These are phyloP conservation scores for Drosophila infuscata DNA, from an alignment of 2,888 invertebrate species.

Conservation along the genomic window DNA sequence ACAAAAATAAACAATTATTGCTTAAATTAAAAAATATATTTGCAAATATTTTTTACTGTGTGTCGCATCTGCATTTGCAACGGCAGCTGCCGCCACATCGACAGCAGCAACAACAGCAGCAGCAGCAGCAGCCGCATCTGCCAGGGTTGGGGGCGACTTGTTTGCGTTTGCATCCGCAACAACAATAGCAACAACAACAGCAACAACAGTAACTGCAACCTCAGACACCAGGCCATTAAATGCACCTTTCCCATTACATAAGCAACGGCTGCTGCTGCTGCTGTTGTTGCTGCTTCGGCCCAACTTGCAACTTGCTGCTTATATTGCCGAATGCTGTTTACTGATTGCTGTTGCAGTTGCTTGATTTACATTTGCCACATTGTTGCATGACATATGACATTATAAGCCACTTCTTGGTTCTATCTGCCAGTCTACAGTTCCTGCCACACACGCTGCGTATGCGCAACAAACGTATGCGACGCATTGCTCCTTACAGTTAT, in stretches of 20 bases:
- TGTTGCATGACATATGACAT: background rate
- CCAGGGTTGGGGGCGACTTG: slow-evolving; percentile 44
- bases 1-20: too few relatives aligned
- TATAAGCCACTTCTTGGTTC: slow-evolving; percentile 1
- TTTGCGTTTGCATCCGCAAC: slow-evolving; percentile 55
- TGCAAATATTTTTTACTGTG: background rate
- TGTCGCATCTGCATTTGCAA: slow-evolving; percentile 40
- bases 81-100: slow-evolving; percentile 10
- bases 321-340: background rate
- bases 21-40: background rate
- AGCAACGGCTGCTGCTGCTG: slow-evolving; percentile 20
- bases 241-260: slow-evolving; percentile 64
- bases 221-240: slow-evolving; percentile 32
- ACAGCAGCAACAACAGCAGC: too few relatives aligned
- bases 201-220: slow-evolving; percentile 13
- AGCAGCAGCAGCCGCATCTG: slow-evolving; percentile 26
- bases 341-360: slow-evolving; percentile 3
- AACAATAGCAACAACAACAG: slow-evolving; percentile 7
- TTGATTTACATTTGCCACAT: slow-evolving; percentile 20
- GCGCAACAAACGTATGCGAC: slow-evolving; percentile 34
- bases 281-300: background rate
- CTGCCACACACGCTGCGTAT: slow-evolving; percentile 27
- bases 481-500: background rate
- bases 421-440: background rate
- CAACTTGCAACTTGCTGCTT: slow-evolving; percentile 31